Evolutionary conservation across 2,888 invertebrate genomes (phyloP), one percentile per base, ranked within the genome.

Genomic region (Orthosia gracilis): DNA sequence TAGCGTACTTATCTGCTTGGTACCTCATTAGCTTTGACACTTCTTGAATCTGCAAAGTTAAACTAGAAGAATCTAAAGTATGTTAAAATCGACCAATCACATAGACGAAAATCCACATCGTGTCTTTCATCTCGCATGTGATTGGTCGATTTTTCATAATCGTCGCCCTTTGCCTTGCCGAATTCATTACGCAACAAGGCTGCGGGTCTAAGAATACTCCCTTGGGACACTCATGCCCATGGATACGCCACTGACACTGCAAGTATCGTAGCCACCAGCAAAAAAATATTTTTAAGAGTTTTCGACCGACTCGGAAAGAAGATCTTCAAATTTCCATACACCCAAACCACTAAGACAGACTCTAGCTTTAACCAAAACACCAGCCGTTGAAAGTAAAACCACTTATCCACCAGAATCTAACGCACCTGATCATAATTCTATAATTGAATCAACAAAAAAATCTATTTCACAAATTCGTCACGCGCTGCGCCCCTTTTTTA

Each of bases 381-480:
- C 13, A 49, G 5, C n/a, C 0, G 55, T 11, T 26, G 23, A 61
- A 76, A 67, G 49, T 47, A 58, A 58, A 67, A 12, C 21, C 49
- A 58, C 9, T 13, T 23, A 54, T 52, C 59, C 54, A 49, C 12
- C 23, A 23, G 18, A 18, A 49, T 9, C 15, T 21, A 78, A 68
- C 26, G 31, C 21, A 68, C 40, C 26, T 69, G 73, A 75, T 83
- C 67, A 64, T 54, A 31, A 83, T 82, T 84, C 69, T 64, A 64
- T 74, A 63, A 80, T 61, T 47, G 69, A 78, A 45, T 79, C 79
- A 70, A 9, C 15, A 80, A 88, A 88, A 84, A 84, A 85, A 83
- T 65, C 83, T 69, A 87, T 89, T 91, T 85, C 82, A 80, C 67
- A 91, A 89, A 89, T 80, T 72, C 61, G 71, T 91, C 90, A 91